Percentiles rank a stretch among this genome's conserved stretches.
Conservation (phyloP, 2,888 invertebrate genomes). For the Parnassius mnemosyne region DNA sequence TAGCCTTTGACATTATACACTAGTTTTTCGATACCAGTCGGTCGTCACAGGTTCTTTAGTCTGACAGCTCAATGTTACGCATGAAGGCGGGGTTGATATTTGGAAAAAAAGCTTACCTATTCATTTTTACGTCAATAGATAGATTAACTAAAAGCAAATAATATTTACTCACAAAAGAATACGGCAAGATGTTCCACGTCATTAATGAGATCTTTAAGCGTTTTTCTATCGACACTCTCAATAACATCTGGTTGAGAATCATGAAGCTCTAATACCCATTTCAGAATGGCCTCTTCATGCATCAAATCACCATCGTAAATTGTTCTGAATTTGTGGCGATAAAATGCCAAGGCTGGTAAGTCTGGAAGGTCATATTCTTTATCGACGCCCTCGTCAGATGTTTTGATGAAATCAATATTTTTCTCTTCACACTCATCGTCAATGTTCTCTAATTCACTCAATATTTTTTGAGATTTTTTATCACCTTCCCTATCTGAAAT, state of each 20-base stretch:
- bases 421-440: slow-evolving; percentile 96
- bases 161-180: slow-evolving; percentile 89
- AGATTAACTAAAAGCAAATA: too few relatives aligned
- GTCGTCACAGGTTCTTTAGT: too few relatives aligned
- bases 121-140: too few relatives aligned
- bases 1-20: too few relatives aligned
- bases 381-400: slow-evolving; percentile 92
- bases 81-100: too few relatives aligned
- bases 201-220: slow-evolving; percentile 92
- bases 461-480: slow-evolving; percentile 92
- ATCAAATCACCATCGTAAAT: slow-evolving; percentile 94
- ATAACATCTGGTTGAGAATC: slow-evolving; percentile 93
- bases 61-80: too few relatives aligned
- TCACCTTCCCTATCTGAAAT: slow-evolving; percentile 91
- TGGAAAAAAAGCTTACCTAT: too few relatives aligned
- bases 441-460: slow-evolving; percentile 94
- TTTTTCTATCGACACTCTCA: slow-evolving; percentile 94
- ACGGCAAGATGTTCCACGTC: slow-evolving; percentile 96
- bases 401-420: slow-evolving; percentile 94
- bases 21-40: too few relatives aligned
- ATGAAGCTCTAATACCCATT: slow-evolving; percentile 93
- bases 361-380: slow-evolving; percentile 92
- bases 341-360: slow-evolving; percentile 91
- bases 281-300: slow-evolving; percentile 94
- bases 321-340: slow-evolving; percentile 92